phyloP scores from a whole-genome alignment of 92 coral and sea anemone genomes.

The Parazoanthus atlanticus region DNA sequence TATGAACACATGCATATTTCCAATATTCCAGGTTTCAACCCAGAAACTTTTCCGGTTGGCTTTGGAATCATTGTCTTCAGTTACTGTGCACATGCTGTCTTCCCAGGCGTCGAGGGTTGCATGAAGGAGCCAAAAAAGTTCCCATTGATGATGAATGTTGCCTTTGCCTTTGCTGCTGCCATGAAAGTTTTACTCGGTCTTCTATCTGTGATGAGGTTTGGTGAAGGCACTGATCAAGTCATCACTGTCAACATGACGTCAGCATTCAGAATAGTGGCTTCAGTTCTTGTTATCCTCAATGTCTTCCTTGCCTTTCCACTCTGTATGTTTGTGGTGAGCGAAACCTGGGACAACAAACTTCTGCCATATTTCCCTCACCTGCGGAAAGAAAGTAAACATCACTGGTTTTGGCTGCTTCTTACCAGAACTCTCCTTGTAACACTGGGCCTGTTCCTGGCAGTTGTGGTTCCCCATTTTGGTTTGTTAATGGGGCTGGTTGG shows the following conservation, averaged over 20 bases:
- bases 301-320: constrained; percentile 90
- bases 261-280: constrained; percentile 74
- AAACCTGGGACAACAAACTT: constrained; percentile 78
- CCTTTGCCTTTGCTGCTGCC: constrained; percentile 77
- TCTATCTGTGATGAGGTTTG: constrained; percentile 81
- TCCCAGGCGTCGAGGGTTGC: constrained; percentile 92
- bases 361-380: constrained; percentile 84
- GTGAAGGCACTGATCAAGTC: constrained; percentile 73
- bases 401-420: constrained; percentile 85
- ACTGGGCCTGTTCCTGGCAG: constrained; percentile 72
- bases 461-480: constrained; percentile 89
- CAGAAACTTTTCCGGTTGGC: constrained; percentile 76
- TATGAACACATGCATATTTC: constrained; percentile 62
- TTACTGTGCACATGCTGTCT: constrained; percentile 91
- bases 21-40: constrained; percentile 73
- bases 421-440: constrained; percentile 78
- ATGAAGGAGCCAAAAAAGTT: constrained; percentile 85
- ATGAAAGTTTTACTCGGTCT: constrained; percentile 78
- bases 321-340: constrained; percentile 83
- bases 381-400: constrained; percentile 60
- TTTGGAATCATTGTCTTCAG: constrained; percentile 92
- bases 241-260: constrained; percentile 80
- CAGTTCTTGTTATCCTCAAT: constrained; percentile 75
- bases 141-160: constrained; percentile 80
- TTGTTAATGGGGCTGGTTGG: constrained; percentile 89